Percentiles rank a stretch among this genome's conserved stretches.
phyloP scores from a whole-genome alignment of 2,888 invertebrate species.

The Brachycybe producta region DNA sequence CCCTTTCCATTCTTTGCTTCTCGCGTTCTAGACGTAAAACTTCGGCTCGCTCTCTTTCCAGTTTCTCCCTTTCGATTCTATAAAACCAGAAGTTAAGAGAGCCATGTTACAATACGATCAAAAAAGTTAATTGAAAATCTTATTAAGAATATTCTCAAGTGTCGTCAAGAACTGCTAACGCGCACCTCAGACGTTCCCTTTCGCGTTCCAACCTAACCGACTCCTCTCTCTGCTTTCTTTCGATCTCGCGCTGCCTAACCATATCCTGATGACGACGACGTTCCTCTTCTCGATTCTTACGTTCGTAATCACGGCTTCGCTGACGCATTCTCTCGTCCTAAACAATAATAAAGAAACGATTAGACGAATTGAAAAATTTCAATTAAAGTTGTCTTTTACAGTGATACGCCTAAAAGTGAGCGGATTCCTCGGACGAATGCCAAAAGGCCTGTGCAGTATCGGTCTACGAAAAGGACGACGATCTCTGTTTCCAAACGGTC shows the following conservation, averaged over 20 bases:
- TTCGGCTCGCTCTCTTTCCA: conserved; percentile 78
- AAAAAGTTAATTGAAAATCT: no score
- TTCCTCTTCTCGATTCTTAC: conserved; percentile 56
- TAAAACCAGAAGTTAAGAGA: not conserved
- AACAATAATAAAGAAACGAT: not conserved
- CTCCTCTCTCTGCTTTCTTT: conserved; percentile 71
- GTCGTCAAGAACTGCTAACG: not conserved
- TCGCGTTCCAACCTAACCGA: conserved; percentile 29
- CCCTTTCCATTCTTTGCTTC: conserved; percentile 58
- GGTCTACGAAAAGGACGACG: no score
- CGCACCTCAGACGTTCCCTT: conserved; percentile 17
- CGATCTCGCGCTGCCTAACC: conserved; percentile 61
- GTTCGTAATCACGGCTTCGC: conserved; percentile 60
- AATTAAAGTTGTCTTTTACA: conserved; percentile 23
- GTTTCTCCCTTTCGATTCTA: conserved; percentile 65
- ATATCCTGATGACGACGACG: conserved; percentile 64
- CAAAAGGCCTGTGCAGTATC: conserved; percentile 1
- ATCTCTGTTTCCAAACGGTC: no score
- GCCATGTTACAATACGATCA: no score
- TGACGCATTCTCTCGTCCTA: conserved; percentile 29
- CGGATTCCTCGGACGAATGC: conserved; percentile 30
- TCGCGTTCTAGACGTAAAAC: conserved; percentile 69
- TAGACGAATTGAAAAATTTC: not conserved
- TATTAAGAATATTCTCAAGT: no score
- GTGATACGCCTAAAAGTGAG: conserved; percentile 32